Evolutionary conservation across 1,140 invertebrate genomes (phyloP).

Genomic region (Drosophila sulfurigaster): DNA sequence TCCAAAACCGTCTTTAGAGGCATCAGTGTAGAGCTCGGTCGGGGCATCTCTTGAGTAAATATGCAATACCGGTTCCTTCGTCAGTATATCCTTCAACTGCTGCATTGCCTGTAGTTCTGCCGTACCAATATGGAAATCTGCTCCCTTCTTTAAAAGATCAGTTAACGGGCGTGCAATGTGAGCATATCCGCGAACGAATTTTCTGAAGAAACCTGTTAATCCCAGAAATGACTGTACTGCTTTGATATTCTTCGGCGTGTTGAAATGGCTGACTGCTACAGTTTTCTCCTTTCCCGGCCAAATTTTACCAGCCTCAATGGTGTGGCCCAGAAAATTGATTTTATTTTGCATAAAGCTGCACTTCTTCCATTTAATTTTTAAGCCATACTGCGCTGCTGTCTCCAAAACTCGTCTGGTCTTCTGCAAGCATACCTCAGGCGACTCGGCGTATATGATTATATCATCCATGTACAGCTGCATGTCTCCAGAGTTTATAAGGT

Average conservation of each 20-base stretch:
- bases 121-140: background rate
- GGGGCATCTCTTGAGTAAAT: background rate
- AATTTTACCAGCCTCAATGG: too few species aligned
- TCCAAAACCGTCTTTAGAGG: too few species aligned
- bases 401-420: too few species aligned
- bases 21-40: too few species aligned
- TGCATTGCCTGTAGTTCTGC: background rate
- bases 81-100: background rate
- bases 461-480: constrained; percentile 3
- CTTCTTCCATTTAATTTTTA: too few species aligned
- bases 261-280: background rate
- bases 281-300: background rate
- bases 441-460: background rate
- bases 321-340: too few species aligned
- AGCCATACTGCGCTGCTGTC: too few species aligned
- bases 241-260: background rate
- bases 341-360: too few species aligned
- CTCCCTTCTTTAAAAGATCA: too few species aligned
- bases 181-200: background rate
- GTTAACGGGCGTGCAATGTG: background rate
- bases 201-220: background rate
- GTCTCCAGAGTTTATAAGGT: too few species aligned
- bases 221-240: background rate
- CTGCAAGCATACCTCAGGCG: too few species aligned
- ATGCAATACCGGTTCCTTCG: background rate